Conservation (phyloP, 2,113 vertebrate species). For the Phylloscopus trochilus region DNA sequence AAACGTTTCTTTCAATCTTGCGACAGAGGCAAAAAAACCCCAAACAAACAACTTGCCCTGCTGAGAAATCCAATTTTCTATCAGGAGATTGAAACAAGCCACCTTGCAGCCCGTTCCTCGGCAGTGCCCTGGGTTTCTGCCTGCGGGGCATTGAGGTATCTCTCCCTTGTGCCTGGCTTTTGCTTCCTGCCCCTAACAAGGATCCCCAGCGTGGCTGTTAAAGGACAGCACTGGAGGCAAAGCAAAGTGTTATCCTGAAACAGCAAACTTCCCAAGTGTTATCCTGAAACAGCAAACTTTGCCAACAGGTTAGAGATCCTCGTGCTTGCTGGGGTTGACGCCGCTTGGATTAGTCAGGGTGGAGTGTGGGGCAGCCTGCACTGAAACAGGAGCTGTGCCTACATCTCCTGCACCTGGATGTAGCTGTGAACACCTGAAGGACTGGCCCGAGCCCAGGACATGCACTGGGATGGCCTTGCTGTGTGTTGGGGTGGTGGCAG, state of each 20-base stretch:
- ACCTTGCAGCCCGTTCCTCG: background rate
- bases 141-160: background rate
- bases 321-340: background rate
- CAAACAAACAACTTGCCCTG: background rate
- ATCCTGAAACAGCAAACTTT: background rate
- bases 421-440: background rate
- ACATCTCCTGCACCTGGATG: background rate
- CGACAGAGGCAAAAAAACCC: background rate
- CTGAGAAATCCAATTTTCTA: constrained; percentile 43
- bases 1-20: background rate
- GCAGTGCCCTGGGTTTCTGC: background rate
- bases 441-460: background rate
- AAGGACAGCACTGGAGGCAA: background rate
- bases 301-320: background rate
- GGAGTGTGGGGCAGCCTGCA: background rate
- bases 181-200: background rate
- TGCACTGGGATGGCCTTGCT: background rate
- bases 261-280: background rate
- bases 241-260: background rate
- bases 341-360: background rate
- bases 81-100: background rate
- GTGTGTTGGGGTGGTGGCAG: background rate
- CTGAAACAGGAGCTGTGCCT: background rate
- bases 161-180: background rate
- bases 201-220: background rate